phyloP scores from a whole-genome alignment of 2,113 vertebrate genomes.

The Oryzias melastigma region DNA sequence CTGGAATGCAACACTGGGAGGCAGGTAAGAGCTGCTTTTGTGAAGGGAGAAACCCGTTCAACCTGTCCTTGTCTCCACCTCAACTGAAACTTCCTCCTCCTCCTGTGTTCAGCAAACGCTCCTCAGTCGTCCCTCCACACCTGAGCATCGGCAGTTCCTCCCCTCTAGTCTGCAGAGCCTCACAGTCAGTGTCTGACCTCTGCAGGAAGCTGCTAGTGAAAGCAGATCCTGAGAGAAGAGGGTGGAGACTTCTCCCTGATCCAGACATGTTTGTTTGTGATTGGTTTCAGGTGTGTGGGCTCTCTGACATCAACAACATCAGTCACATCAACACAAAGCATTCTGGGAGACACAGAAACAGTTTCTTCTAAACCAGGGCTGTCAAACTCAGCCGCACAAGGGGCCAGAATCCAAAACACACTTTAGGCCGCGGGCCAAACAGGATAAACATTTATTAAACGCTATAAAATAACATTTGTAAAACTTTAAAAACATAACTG shows the following conservation, averaged over 20 bases:
- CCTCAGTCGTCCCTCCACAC: constrained; percentile 36
- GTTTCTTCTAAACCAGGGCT: not conserved
- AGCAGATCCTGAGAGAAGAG: constrained; percentile 1
- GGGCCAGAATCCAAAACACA: no score
- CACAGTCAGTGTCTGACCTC: no score
- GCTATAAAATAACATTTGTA: no score
- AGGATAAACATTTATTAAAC: no score
- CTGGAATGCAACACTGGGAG: constrained; percentile 2
- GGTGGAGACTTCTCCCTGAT: constrained; percentile 6
- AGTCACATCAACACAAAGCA: not conserved
- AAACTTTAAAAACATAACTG: no score
- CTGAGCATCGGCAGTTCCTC: constrained; percentile 28
- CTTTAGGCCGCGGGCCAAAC: no score
- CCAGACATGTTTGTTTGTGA: not conserved
- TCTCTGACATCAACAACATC: no score
- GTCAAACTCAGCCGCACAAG: no score
- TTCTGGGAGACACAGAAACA: not conserved
- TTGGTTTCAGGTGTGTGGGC: constrained; percentile 34
- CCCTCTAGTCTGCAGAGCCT: constrained; percentile 5
- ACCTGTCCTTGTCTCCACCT: constrained; percentile 62
- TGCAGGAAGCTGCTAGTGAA: not conserved
- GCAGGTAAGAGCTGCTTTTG: not conserved
- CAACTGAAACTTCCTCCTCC: constrained; percentile 21
- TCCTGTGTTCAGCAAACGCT: constrained; percentile 7
- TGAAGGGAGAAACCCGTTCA: constrained; percentile 55